Evolutionary conservation across 1,140 invertebrate genomes (phyloP), one percentile per base, ranked within the genome.

Genomic region (Drosophila tani): DNA sequence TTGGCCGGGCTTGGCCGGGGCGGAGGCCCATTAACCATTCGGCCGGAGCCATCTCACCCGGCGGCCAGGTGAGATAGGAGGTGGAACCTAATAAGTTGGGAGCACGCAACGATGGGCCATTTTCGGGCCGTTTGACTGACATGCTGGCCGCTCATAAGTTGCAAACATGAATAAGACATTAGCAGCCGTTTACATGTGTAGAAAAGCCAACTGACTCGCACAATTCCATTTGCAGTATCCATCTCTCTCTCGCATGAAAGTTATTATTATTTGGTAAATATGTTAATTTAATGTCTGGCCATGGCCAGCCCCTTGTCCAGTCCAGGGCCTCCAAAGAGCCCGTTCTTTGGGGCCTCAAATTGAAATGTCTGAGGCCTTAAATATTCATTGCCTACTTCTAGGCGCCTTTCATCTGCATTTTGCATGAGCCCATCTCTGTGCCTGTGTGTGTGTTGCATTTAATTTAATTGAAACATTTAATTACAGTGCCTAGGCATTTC

Each of bases 141-240:
- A 65, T 63, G 64, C 62, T 78, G 75, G 50, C 58, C 45, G 60
- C 40, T 73, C 62, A 63, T 65, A 74, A 67, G 69, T 59, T 81
- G 84, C 84, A 81, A 90, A 90, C 85, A 90, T 90, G 85, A 90
- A 90, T 90, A 90, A 90, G 85, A 90, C 85, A 90, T 90, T 90
- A 90, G 69, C 75, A 76, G 56, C 81, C 78, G 73, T 87, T 88
- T 71, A 88, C 85, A 87, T 87, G 69, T 87, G 81, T 83, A 65
- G 75, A 66, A 56, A 51, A 79, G 59, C 71, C 65, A 68, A 70
- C 67, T 69, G 67, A 50, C 45, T 71, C 35, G 66, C 67, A 71
- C 58, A 75, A 76, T 46, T 65, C 56, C 76, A 81, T 81, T 69
- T 70, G 49, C 49, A 53, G 51, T 53, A 71, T 50, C 68, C 68